These are phyloP conservation scores for Choloepus didactylus DNA, from an alignment of 2,797 vertebrate genomes.

Conservation along the genomic window DNA sequence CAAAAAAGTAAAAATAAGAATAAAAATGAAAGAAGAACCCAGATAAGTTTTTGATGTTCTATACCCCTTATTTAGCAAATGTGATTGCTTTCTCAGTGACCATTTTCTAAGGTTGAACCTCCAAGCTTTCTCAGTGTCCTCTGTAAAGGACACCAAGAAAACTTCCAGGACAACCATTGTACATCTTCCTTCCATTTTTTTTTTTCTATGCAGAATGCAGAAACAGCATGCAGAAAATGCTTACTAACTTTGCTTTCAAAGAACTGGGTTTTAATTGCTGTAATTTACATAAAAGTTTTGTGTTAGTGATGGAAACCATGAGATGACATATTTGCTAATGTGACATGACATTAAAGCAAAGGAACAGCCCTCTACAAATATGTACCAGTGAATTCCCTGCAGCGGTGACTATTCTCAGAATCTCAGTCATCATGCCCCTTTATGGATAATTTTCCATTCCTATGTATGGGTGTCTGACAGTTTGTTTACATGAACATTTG, in stretches of 20 bases:
- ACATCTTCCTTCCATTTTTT: not conserved
- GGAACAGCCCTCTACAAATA: not conserved
- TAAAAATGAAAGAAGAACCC: too few relatives aligned
- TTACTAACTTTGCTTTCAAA: slow-evolving; percentile 51
- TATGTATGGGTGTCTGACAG: slow-evolving; percentile 80
- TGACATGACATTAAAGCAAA: slow-evolving; percentile 20
- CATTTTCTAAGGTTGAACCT: slow-evolving; percentile 22
- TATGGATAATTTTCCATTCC: slow-evolving; percentile 72
- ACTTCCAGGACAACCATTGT: slow-evolving; percentile 27
- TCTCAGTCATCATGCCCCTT: slow-evolving; percentile 34
- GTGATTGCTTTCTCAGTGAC: not conserved
- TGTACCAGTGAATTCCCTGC: slow-evolving; percentile 11
- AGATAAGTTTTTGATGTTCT: not conserved
- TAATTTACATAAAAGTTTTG: slow-evolving; percentile 39
- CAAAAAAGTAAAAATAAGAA: too few relatives aligned
- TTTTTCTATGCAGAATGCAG: not conserved
- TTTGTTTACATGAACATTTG: slow-evolving; percentile 83
- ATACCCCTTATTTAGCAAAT: not conserved
- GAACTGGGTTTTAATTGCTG: slow-evolving; percentile 51
- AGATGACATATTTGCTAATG: slow-evolving; percentile 67
- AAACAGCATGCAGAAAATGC: not conserved
- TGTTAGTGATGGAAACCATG: slow-evolving; percentile 32
- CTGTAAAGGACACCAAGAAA: not conserved
- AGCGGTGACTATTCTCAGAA: slow-evolving; percentile 54
- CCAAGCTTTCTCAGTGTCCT: not conserved